phyloP scores from a whole-genome alignment of 30 jellyfish, hydroid and myxozoan genomes.

The Turritopsis rubra region DNA sequence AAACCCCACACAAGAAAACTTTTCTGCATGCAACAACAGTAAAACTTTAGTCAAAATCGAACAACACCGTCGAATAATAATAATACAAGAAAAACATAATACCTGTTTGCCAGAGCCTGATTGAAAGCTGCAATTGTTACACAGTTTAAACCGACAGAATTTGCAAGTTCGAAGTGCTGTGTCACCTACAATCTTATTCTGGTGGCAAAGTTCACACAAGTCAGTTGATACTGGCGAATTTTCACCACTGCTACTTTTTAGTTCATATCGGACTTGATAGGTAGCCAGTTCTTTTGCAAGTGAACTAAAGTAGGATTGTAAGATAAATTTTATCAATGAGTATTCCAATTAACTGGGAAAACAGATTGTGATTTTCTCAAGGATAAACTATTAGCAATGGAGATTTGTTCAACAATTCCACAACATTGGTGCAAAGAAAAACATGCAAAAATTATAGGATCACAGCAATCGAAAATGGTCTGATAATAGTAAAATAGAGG shows the following conservation, averaged over 20 bases:
- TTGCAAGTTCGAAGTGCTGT: conserved; percentile 41
- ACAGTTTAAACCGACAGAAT: conserved; percentile 58
- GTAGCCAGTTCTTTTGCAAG: conserved; percentile 63
- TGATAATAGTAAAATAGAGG: no score
- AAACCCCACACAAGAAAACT: not conserved
- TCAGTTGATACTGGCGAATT: conserved; percentile 17
- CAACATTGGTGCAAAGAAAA: no score
- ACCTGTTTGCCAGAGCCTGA: conserved; percentile 13
- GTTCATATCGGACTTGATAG: conserved; percentile 53
- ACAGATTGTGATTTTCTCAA: no score
- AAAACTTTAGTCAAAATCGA: no score
- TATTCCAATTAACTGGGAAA: no score
- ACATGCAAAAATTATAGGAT: no score
- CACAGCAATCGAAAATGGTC: no score
- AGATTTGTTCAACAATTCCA: no score
- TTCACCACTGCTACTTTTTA: conserved; percentile 41
- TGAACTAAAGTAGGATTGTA: conserved; percentile 30
- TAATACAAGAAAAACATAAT: no score
- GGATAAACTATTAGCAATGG: no score
- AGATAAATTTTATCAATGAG: no score
- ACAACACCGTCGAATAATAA: not conserved
- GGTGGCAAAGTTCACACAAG: conserved; percentile 70
- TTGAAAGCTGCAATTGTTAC: conserved; percentile 65
- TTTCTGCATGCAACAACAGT: no score
- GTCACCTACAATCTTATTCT: conserved; percentile 35